Base-by-base conservation (phyloP, 2,113 vertebrate species). In the Nestor notabilis region DNA sequence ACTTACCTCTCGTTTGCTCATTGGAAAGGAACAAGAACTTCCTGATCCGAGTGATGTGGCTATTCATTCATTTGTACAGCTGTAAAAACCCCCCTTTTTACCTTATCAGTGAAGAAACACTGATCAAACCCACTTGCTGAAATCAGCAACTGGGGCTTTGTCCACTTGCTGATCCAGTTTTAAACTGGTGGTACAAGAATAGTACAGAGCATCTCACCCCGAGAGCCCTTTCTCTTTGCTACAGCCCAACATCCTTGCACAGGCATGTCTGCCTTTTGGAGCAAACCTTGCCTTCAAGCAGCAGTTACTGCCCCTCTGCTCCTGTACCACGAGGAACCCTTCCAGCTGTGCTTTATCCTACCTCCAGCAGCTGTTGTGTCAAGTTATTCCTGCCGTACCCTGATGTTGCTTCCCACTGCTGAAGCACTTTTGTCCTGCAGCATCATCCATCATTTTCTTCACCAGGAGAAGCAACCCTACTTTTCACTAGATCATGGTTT, bases 271-370 rank as follows among this genome's bases (percentile, higher is more conserved):
- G 27, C 29, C 35, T 39, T 37, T n/a, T 33, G 31, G 13, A n/a
- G 47, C 35, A 43, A 31, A 7, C 9, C 3, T 6, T 21, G 35
- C 46, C 37, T 49, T 17, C 28, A 5, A 1, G 1, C 41, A n/a
- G 65, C 31, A 39, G 9, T 11, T 17, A 4, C 18, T 49, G 52
- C 17, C 31, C 29, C 1, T 5, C 55, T 6, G 1, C 24, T 24
- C 47, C 52, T 35, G 8, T 11, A 9, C 3, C 0, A 0, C 1
- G 4, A 41, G 43, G n/a, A 33, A 20, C 14, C 47, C 27, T 23
- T 58, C 4, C 21, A 50, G 77, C 17, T 44, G 33, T 1, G 37
- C 31, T 25, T 74, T 52, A 5, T 60, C 41, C 29, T 17, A 2
- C n/a, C 28, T 50, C 5, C 1, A 37, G 71, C 19, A 79, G 78